Conservation (phyloP, 2,113 vertebrate species). For the Paradoxurus hermaphroditus region DNA sequence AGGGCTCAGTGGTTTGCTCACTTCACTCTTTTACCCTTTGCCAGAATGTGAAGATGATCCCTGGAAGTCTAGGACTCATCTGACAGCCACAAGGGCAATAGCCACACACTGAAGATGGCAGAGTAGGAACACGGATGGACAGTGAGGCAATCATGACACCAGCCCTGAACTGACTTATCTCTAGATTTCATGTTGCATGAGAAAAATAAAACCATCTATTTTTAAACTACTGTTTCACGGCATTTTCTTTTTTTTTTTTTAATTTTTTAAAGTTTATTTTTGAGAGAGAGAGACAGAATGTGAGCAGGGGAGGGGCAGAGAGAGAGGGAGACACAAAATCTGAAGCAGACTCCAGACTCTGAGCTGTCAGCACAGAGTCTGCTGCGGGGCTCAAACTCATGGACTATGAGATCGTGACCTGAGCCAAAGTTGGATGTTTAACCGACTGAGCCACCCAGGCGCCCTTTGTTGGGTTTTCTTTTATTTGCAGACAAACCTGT, state of each 20-base stretch:
- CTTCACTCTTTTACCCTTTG: neutral
- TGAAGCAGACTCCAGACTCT: too few species aligned
- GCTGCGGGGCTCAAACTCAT: too few species aligned
- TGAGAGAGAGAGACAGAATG: too few species aligned
- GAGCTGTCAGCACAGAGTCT: too few species aligned
- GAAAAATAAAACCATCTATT: neutral
- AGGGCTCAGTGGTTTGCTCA: neutral
- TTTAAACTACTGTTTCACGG: neutral
- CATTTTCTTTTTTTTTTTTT: neutral
- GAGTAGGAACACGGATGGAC: neutral
- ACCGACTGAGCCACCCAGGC: too few species aligned
- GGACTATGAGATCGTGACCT: too few species aligned
- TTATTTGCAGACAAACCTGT: neutral
- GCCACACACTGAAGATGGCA: neutral
- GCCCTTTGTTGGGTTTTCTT: neutral
- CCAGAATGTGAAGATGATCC: neutral
- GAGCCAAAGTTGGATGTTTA: too few species aligned
- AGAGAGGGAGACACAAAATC: too few species aligned
- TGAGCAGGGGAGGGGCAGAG: too few species aligned
- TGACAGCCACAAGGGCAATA: neutral
- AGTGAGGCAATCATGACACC: neutral
- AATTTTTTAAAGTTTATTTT: too few species aligned
- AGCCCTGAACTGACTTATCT: neutral
- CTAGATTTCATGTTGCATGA: neutral
- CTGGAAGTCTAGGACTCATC: neutral